Conservation (phyloP, 2,113 vertebrate species). For the Eolophus roseicapilla region DNA sequence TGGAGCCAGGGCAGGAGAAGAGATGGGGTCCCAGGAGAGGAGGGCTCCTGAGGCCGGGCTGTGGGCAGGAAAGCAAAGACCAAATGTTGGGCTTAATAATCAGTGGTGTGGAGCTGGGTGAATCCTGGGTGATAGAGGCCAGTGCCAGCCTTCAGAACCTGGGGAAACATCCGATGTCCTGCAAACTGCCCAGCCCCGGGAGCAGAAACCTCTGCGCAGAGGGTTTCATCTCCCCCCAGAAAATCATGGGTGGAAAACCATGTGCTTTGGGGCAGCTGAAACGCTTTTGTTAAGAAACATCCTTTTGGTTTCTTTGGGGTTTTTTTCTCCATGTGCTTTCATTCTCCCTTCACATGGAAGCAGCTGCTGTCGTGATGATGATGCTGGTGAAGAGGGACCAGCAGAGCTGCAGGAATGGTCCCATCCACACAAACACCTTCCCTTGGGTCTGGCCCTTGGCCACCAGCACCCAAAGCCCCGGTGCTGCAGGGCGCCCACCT, state of each 20-base stretch:
- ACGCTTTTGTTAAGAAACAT: not conserved
- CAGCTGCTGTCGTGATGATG: rapidly evolving
- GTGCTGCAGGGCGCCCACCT: not conserved
- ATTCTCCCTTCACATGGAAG: rapidly evolving
- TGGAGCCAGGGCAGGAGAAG: not conserved
- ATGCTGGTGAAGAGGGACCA: not conserved
- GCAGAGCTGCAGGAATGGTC: rapidly evolving
- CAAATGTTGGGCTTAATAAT: not conserved
- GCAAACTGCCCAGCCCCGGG: rapidly evolving
- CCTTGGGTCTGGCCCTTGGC: not conserved
- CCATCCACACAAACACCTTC: not conserved
- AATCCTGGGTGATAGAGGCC: not conserved
- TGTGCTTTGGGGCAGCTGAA: not conserved
- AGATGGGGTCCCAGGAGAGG: not conserved
- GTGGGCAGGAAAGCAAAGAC: not conserved
- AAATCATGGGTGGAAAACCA: rapidly evolving
- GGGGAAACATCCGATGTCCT: not conserved
- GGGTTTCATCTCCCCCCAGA: not conserved
- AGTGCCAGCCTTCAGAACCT: rapidly evolving
- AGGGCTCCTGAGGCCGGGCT: not conserved
- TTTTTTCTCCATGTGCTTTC: not conserved
- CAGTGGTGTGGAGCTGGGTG: not conserved
- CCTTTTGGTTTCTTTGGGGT: not conserved
- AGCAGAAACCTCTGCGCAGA: rapidly evolving
- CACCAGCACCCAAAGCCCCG: rapidly evolving